phyloP scores from a whole-genome alignment of 2,797 vertebrate species.

The Poeciliopsis turneri region DNA sequence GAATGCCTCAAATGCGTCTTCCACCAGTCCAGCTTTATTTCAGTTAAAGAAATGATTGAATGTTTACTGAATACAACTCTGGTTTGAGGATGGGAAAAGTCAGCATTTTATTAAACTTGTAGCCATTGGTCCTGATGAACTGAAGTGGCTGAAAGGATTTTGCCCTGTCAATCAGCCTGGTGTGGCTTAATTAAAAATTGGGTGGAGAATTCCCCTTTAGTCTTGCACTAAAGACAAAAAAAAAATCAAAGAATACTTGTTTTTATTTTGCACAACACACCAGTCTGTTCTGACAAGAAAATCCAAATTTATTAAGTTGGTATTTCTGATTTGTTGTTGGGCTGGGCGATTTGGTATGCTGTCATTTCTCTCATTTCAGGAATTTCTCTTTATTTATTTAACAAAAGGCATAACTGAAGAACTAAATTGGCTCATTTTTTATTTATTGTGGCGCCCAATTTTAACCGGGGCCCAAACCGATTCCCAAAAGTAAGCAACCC shows the following conservation, averaged over 20 bases:
- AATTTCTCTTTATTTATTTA: not conserved
- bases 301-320: constrained; percentile 1
- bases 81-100: constrained; percentile 40
- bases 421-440: not conserved
- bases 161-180: constrained; percentile 45
- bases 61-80: constrained; percentile 3
- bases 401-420: not conserved
- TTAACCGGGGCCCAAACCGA: not conserved
- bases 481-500: not conserved
- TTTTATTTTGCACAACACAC: constrained; percentile 23
- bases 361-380: not conserved
- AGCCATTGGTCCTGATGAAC: not conserved
- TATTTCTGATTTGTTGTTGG: constrained; percentile 11
- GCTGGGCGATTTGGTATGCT: constrained; percentile 21
- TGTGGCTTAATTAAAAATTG: constrained; percentile 17
- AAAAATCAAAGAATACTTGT: not conserved
- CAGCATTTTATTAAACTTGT: constrained; percentile 23
- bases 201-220: rapidly evolving
- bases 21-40: not conserved
- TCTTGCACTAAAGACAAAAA: not conserved
- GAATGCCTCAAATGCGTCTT: not conserved
- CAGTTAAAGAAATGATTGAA: not conserved
- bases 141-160: constrained; percentile 15
- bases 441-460: not conserved
- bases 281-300: constrained; percentile 37